Percentiles rank a stretch among this genome's conserved stretches.
Conservation (phyloP, 2,888 invertebrate genomes). For the Sipunculus nudus region DNA sequence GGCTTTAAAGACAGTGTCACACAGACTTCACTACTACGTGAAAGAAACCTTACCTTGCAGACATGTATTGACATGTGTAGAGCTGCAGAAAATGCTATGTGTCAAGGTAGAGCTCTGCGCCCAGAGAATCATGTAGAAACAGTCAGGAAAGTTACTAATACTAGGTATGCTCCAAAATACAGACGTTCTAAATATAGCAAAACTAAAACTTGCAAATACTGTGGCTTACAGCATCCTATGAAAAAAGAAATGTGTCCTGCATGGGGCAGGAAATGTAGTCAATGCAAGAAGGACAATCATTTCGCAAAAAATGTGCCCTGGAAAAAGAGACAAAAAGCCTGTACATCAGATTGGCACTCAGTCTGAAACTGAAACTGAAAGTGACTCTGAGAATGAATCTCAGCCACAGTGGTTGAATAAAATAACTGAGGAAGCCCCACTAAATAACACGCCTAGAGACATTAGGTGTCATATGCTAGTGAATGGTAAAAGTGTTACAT, state of each 20-base stretch:
- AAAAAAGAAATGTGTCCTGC: slow-evolving; percentile 15
- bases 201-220: slow-evolving; percentile 21
- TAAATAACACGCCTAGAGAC: too few relatives aligned
- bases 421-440: too few relatives aligned
- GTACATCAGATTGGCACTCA: too few relatives aligned
- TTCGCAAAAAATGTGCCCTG: background rate
- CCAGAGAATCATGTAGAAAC: too few relatives aligned
- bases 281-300: slow-evolving; percentile 7
- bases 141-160: too few relatives aligned
- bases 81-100: slow-evolving; percentile 15
- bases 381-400: too few relatives aligned
- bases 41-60: slow-evolving; percentile 7
- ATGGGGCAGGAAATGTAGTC: slow-evolving; percentile 1
- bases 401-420: too few relatives aligned
- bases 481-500: slow-evolving; percentile 2
- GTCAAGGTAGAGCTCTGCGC: background rate
- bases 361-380: too few relatives aligned
- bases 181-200: too few relatives aligned
- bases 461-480: slow-evolving; percentile 7
- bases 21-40: slow-evolving; percentile 8
- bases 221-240: slow-evolving; percentile 1
- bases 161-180: too few relatives aligned
- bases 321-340: too few relatives aligned
- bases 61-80: background rate
- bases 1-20: slow-evolving; percentile 15